A percentile compares a stretch with the other conserved stretches of the same genome.
phyloP scores from a whole-genome alignment of 2,797 vertebrate genomes.

The Trachurus trachurus region DNA sequence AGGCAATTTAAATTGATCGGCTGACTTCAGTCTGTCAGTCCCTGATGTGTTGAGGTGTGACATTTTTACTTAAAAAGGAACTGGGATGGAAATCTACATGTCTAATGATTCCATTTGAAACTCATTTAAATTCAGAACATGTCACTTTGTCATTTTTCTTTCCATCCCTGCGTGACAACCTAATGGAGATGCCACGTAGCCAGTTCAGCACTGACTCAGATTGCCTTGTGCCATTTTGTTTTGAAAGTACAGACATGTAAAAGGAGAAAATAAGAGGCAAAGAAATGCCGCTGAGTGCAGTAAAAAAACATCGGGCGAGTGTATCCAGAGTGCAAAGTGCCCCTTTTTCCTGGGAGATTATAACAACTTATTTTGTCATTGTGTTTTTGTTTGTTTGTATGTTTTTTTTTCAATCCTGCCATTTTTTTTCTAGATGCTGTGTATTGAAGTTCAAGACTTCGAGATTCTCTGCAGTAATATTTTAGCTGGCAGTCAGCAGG shows the following conservation, averaged over 20 bases:
- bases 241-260: conserved; percentile 29
- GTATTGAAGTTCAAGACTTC: conserved; percentile 9
- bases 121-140: conserved; percentile 1
- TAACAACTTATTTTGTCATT: conserved; percentile 33
- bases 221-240: conserved; percentile 28
- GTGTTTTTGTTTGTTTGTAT: conserved; percentile 18
- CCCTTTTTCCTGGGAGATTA: conserved; percentile 45
- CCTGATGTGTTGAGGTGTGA: neutral
- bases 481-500: conserved; percentile 47
- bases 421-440: conserved; percentile 21
- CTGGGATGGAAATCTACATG: neutral
- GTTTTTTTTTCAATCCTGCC: conserved; percentile 1
- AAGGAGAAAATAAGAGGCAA: conserved; percentile 32
- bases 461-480: conserved; percentile 27
- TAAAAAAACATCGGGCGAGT: conserved; percentile 26
- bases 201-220: conserved; percentile 21
- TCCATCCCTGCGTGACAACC: neutral
- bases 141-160: conserved; percentile 7
- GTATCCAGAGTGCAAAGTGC: conserved; percentile 38
- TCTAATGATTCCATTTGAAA: conserved; percentile 18
- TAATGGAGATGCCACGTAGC: conserved; percentile 29
- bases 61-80: neutral
- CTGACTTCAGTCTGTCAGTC: neutral
- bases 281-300: conserved; percentile 41
- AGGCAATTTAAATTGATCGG: neutral